Conservation (phyloP, 2,113 vertebrate species). For the Chloropsis hardwickii region DNA sequence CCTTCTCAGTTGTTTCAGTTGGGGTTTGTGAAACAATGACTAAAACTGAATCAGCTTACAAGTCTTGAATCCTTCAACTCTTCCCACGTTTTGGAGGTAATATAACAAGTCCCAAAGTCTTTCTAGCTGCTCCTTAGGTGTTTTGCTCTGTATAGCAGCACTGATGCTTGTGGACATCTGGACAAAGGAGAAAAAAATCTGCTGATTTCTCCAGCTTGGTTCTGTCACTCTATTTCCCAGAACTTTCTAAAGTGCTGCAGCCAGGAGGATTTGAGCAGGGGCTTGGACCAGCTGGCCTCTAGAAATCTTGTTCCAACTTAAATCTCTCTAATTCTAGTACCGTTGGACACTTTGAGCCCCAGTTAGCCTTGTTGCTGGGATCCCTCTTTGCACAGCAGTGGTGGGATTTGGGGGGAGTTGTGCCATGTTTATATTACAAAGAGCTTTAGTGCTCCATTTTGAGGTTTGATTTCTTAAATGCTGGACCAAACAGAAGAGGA, state of each 20-base stretch:
- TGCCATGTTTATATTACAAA: not conserved
- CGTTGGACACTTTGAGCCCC: not conserved
- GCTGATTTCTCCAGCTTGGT: not conserved
- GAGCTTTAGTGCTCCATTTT: not conserved
- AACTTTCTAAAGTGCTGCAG: not conserved
- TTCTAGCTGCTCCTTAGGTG: not conserved
- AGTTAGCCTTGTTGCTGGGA: not conserved
- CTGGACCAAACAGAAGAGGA: not conserved
- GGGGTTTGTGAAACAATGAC: not conserved
- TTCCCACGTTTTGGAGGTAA: not conserved
- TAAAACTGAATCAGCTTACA: not conserved
- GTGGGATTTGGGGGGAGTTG: not conserved
- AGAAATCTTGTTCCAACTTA: not conserved
- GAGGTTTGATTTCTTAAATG: not conserved
- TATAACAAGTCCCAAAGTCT: not conserved
- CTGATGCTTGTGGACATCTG: not conserved
- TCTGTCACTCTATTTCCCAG: not conserved
- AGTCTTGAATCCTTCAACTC: not conserved
- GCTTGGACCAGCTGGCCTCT: not conserved
- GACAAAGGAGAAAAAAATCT: not conserved
- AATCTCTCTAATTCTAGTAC: not conserved
- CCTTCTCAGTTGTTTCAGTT: not conserved
- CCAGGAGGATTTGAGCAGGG: not conserved
- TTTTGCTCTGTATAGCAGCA: not conserved
- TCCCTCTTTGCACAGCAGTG: rapidly evolving